phyloP scores from a whole-genome alignment of 2,888 invertebrate genomes.

The Taenaris catops region DNA sequence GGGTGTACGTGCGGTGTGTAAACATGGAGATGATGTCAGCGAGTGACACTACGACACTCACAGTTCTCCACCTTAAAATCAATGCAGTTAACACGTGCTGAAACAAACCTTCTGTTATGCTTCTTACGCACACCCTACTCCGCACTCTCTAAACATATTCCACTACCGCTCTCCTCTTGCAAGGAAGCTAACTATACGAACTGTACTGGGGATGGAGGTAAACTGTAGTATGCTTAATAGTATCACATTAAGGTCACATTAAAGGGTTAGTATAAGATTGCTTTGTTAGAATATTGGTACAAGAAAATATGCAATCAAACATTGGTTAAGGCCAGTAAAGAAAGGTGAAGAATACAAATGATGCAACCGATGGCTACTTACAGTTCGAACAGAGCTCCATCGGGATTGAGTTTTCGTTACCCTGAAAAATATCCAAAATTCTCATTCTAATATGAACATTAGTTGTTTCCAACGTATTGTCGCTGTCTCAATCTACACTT shows the following conservation, averaged over 20 bases:
- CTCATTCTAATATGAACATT: no score
- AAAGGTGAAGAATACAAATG: slow-evolving; percentile 18
- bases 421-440: no score
- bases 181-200: slow-evolving; percentile 13
- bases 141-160: slow-evolving; percentile 21
- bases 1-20: slow-evolving; percentile 66
- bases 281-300: slow-evolving; percentile 17
- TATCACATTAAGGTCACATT: slow-evolving; percentile 14
- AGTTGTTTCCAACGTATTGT: no score
- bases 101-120: slow-evolving; percentile 74
- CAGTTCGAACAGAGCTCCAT: slow-evolving; percentile 98
- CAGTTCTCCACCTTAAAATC: slow-evolving; percentile 81
- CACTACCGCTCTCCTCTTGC: slow-evolving; percentile 19
- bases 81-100: slow-evolving; percentile 81
- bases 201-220: slow-evolving; percentile 11
- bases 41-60: slow-evolving; percentile 77
- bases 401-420: slow-evolving; percentile 97
- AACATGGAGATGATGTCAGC: slow-evolving; percentile 69
- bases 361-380: slow-evolving; percentile 77
- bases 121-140: slow-evolving; percentile 55
- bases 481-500: no score
- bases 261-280: slow-evolving; percentile 12
- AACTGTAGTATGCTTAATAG: slow-evolving; percentile 14
- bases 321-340: slow-evolving; percentile 25
- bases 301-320: slow-evolving; percentile 23